Evolutionary conservation across 2,113 vertebrate genomes (phyloP), one percentile per base, ranked within the genome.

Genomic region (Ptyas mucosa): DNA sequence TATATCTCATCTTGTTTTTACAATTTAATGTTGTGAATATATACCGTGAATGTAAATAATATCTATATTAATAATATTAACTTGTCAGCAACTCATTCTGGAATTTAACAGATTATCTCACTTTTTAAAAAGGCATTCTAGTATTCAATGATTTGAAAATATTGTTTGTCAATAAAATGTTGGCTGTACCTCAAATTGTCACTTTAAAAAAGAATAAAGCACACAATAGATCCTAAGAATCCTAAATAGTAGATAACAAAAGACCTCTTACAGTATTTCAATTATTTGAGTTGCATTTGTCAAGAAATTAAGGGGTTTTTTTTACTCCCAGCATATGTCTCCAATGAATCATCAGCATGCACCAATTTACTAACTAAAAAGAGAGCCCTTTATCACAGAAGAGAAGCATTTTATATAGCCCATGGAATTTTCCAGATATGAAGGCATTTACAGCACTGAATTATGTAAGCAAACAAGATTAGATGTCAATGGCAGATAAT

Each of bases 351-450:
- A 89, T 46, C 61, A 89, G 64, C 11, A 18, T 15, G 39, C 61
- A 81, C 54, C 52, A 54, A 81, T n/a, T 81, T 89, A 52, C 52
- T 89, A 61, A 89, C 34, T 21, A 88, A 58, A 75, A 92, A 85
- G 15, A 91, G 14, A 92, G 49, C 49, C 18, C 87, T 75, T 75
- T 34, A 29, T 29, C 3, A 69, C 7, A n/a, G 81, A 26, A 51
- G 8, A 14, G 21, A 14, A 8, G 5, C 81, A 8, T 81, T 23
- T 46, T 15, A 55, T 15, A 39, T 1, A 75, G 15, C 18, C 24
- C 87, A 57, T 85, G 87, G 61, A 81, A 89, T 81, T 92, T 92
- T 81, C 61, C 91, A 85, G 87, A 46, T 53, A 89, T 57, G 75
- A 54, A 92, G 61, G 52, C 61, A 46, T 81, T 81, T 43, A 57